Conservation (phyloP, 2,113 vertebrate genomes). For the Telmatochromis sp. region DNA sequence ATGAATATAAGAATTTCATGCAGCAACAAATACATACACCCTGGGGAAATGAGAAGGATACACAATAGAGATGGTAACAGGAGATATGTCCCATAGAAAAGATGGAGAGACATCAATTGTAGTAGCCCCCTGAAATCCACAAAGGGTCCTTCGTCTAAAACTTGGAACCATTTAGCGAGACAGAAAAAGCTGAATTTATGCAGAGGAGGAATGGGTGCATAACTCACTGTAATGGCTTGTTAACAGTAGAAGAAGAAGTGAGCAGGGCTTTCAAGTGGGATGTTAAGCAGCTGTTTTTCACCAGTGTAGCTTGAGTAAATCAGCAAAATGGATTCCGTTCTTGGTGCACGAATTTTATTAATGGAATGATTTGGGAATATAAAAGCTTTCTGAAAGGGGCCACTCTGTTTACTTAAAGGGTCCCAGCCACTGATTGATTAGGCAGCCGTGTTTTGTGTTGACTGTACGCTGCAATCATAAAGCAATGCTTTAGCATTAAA, state of each 20-base stretch:
- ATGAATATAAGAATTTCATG: background rate
- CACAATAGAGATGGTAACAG: conserved; percentile 26
- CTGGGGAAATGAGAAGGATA: background rate
- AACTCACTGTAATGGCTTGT: conserved; percentile 92
- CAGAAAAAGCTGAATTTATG: conserved; percentile 75
- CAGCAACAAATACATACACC: conserved; percentile 3
- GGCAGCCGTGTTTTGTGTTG: conserved; percentile 24
- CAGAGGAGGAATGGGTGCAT: conserved; percentile 73
- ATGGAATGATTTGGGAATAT: conserved; percentile 82
- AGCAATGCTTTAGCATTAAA: conserved; percentile 45
- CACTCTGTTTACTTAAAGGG: conserved; percentile 63
- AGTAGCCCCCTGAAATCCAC: background rate
- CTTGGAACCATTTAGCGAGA: conserved; percentile 73
- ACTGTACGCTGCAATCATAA: conserved; percentile 55
- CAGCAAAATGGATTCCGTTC: conserved; percentile 84
- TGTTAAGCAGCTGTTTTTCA: conserved; percentile 94
- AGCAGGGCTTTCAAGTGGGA: conserved; percentile 85
- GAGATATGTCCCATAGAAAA: conserved; percentile 27
- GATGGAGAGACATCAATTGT: background rate
- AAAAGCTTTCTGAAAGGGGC: conserved; percentile 64
- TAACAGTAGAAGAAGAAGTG: conserved; percentile 87
- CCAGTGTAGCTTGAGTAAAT: conserved; percentile 85
- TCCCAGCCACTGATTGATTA: conserved; percentile 54
- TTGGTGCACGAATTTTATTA: conserved; percentile 84
- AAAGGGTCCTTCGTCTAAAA: conserved; percentile 73